Percentiles rank a stretch among this genome's conserved stretches.
These are phyloP conservation scores for Catocala fraxini DNA, from an alignment of 2,888 invertebrate species.

Conservation along the genomic window DNA sequence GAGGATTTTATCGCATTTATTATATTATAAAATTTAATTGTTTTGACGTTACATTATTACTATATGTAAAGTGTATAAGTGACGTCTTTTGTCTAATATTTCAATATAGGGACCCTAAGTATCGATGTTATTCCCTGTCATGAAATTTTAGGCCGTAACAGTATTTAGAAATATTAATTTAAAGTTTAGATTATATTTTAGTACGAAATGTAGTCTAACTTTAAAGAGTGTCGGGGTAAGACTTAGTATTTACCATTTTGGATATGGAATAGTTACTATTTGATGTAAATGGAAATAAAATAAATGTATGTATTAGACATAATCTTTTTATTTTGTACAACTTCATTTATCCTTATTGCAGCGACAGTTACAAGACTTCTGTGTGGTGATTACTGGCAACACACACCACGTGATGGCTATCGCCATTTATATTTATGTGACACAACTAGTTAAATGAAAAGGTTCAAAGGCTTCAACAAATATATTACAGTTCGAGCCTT, in stretches of 20 bases:
- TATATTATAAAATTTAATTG: too few relatives aligned
- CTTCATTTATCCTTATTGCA: too few relatives aligned
- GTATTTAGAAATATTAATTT: slow-evolving; percentile 30
- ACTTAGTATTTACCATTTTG: slow-evolving; percentile 68
- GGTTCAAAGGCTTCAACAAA: too few relatives aligned
- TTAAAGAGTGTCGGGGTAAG: slow-evolving; percentile 42
- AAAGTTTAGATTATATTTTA: slow-evolving; percentile 33
- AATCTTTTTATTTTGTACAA: too few relatives aligned
- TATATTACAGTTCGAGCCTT: too few relatives aligned
- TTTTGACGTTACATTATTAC: too few relatives aligned
- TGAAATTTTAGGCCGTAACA: slow-evolving; percentile 31
- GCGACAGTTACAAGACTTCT: too few relatives aligned
- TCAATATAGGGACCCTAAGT: slow-evolving; percentile 8
- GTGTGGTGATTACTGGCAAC: too few relatives aligned
- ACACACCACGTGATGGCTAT: too few relatives aligned
- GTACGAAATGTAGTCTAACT: slow-evolving; percentile 30
- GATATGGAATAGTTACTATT: slow-evolving; percentile 76
- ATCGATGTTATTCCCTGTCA: slow-evolving; percentile 1
- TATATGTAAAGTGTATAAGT: not conserved
- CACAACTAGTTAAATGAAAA: too few relatives aligned
- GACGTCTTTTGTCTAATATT: slow-evolving; percentile 8
- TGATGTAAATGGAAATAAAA: slow-evolving; percentile 78
- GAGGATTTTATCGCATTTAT: too few relatives aligned
- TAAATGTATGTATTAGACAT: slow-evolving; percentile 77
- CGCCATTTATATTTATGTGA: too few relatives aligned